Evolutionary conservation across 1,140 invertebrate genomes (phyloP).

Genomic region (Atopsyche davidsoni): DNA sequence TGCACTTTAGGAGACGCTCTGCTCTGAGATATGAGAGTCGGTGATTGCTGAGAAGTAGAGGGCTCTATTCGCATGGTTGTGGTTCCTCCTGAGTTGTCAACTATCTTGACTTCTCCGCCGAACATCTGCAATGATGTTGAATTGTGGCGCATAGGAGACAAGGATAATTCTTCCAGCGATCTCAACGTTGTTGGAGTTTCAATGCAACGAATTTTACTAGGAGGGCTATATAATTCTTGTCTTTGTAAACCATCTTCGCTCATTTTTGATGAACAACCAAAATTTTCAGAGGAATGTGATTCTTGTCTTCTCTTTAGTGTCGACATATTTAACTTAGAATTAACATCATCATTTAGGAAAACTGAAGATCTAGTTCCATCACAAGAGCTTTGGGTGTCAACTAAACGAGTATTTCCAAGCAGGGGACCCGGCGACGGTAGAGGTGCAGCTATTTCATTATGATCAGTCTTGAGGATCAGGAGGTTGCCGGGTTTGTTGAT

Average conservation of each 20-base stretch:
- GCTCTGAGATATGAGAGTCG: constrained; percentile 45
- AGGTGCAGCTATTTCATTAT: constrained; percentile 49
- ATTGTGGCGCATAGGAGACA: constrained; percentile 42
- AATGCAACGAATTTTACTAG: constrained; percentile 48
- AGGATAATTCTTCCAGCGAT: constrained; percentile 52
- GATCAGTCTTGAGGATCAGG: constrained; percentile 50
- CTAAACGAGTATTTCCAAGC: constrained; percentile 68
- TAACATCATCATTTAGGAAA: constrained; percentile 4
- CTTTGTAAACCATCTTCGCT: constrained; percentile 27
- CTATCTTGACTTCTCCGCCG: constrained; percentile 70
- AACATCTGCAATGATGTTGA: constrained; percentile 64
- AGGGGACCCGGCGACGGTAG: constrained; percentile 72
- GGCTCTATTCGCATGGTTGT: constrained; percentile 68
- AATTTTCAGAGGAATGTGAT: constrained; percentile 18
- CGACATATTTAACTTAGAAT: constrained; percentile 12
- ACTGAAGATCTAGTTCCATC: constrained; percentile 10
- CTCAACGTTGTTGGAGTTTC: constrained; percentile 47
- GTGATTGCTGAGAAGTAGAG: constrained; percentile 47
- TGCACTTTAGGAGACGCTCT: constrained; percentile 42
- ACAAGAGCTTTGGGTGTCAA: constrained; percentile 49
- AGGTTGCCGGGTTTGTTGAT: constrained; percentile 47
- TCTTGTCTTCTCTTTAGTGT: constrained; percentile 12
- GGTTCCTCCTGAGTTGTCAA: constrained; percentile 58
- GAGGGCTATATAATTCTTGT: constrained; percentile 45
- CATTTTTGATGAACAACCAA: constrained; percentile 14